phyloP scores from a whole-genome alignment of 1,140 invertebrate genomes.

The Cyclina sinensis region DNA sequence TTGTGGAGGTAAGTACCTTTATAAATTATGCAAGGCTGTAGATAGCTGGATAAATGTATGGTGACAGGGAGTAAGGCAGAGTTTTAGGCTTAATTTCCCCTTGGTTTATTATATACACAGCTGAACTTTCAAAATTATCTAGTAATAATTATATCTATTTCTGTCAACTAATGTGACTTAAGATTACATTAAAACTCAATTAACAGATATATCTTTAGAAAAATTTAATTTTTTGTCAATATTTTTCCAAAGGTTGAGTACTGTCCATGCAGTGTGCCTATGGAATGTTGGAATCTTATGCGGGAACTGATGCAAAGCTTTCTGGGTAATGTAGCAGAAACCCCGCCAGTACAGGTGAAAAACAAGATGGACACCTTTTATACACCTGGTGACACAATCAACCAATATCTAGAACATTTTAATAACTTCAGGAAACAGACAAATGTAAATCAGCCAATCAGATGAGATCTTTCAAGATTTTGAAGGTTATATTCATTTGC shows the following conservation, averaged over 20 bases:
- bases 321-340: constrained; percentile 91
- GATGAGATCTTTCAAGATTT: background rate
- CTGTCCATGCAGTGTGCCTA: constrained; percentile 94
- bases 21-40: too few relatives aligned
- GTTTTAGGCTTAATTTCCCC: too few relatives aligned
- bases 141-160: too few relatives aligned
- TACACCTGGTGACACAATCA: constrained; percentile 93
- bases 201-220: too few relatives aligned
- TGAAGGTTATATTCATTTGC: too few relatives aligned
- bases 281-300: constrained; percentile 96
- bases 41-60: too few relatives aligned
- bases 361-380: constrained; percentile 95
- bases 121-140: too few relatives aligned
- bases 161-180: too few relatives aligned
- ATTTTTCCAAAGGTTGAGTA: constrained; percentile 93
- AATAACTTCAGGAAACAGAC: constrained; percentile 94
- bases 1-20: constrained; percentile 92
- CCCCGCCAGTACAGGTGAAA: constrained; percentile 87
- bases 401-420: constrained; percentile 98
- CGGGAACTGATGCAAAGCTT: constrained; percentile 97
- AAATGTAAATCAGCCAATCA: constrained; percentile 41
- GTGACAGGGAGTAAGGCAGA: too few relatives aligned
- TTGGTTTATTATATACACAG: too few relatives aligned
- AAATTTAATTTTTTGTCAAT: too few relatives aligned
- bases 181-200: too few relatives aligned